Conservation (phyloP, 1,140 invertebrate genomes). For the Drosophila pseudoananassae region DNA sequence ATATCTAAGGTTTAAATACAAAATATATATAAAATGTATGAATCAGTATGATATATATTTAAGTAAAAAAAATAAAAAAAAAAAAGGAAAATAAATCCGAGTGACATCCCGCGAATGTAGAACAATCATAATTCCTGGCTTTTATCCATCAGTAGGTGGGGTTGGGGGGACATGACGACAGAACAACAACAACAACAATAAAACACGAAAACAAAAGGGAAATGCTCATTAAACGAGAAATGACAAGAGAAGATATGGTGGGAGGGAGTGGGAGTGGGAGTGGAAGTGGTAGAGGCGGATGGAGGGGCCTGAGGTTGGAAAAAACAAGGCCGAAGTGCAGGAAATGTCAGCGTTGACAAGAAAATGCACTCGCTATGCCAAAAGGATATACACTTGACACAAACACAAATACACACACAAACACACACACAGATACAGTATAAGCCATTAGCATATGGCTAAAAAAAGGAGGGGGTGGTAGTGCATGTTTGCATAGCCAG, state of each 20-base stretch:
- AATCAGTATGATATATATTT: neutral
- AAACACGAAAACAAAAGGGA: constrained; percentile 58
- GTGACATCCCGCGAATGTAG: constrained; percentile 48
- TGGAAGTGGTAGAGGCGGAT: no score
- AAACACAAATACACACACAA: constrained; percentile 33
- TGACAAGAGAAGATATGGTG: constrained; percentile 35
- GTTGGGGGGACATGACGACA: no score
- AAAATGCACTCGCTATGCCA: constrained; percentile 74
- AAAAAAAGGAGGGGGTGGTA: neutral
- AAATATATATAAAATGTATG: no score
- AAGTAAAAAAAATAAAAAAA: neutral
- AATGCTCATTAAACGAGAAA: constrained; percentile 75
- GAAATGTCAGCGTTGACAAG: constrained; percentile 80
- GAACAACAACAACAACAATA: neutral
- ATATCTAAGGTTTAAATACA: no score
- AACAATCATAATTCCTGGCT: constrained; percentile 70
- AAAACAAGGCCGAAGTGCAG: constrained; percentile 71
- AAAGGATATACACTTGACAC: constrained; percentile 77
- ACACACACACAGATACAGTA: constrained; percentile 19
- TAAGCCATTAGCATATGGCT: constrained; percentile 51
- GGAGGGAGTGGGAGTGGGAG: no score
- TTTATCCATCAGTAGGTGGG: constrained; percentile 50
- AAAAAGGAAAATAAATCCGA: constrained; percentile 1
- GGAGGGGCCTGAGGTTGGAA: constrained; percentile 9
- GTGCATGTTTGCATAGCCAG: constrained; percentile 31